Base-by-base conservation (phyloP, 2,888 invertebrate genomes). In the Orchesellides sinensis region DNA sequence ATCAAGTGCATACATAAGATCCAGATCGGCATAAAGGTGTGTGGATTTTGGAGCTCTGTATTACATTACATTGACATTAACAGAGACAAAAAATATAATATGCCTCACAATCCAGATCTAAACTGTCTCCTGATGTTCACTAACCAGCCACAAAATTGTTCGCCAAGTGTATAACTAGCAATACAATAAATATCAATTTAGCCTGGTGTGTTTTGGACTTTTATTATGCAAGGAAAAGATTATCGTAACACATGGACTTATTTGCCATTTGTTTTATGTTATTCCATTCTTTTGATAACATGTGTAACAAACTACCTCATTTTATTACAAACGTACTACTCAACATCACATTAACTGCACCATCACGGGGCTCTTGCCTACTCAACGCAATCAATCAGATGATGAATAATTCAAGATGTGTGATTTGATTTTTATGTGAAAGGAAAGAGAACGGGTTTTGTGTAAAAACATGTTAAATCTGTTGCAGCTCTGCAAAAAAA, bases 381-480 rank as follows among this genome's bases (percentile, higher is more conserved):
- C 21, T 49, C 2, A 54, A 21, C 23, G 66, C 40, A 65, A 54
- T 54, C 63, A 75, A 65, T 75, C 52, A 66, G 29, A 61, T 56
- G 59, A 72, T 72, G 77, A 68, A 77, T 77, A 77, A 77, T 77
- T 77, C 77, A 77, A 68, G 56, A 70, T 70, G 40, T 40, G 68
- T 70, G 59, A 70, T 70, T 59, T 56, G 56, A 70, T 56, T 73
- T 77, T 68, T 52, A 32, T 73, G 73, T 27, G 59, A 73, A 75
- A 65, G 65, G 65, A 65, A 52, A 75, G 19, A 65, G 59, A 77
- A 68, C 65, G 59, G 32, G 77, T 68, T 59, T 68, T 68, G 19
- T 59, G 61, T 6, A 12, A 23, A 70, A 69, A 69, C 12, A 23
- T 19, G 65, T 27, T 27, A 3, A 2, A 29, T 19, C 61, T 61